Conservation (phyloP, 2,888 invertebrate species). For the Synanthedon vespiformis region DNA sequence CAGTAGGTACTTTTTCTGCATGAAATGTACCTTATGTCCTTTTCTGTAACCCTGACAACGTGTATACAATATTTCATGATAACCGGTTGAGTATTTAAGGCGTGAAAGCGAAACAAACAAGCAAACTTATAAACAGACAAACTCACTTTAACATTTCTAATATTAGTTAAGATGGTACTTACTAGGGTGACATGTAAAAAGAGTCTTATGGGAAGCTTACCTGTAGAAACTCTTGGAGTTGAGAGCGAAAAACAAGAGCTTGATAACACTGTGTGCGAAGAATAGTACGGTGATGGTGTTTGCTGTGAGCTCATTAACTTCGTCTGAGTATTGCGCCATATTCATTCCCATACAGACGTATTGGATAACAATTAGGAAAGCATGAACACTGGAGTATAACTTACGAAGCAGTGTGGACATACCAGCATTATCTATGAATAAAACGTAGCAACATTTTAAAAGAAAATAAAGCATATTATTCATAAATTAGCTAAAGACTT, state of each 20-base stretch:
- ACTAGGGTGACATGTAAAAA: no score
- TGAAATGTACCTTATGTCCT: no score
- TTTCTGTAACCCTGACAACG: no score
- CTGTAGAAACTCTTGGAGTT: constrained; percentile 81
- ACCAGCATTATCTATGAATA: constrained; percentile 38
- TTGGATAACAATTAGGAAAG: constrained; percentile 73
- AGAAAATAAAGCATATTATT: no score
- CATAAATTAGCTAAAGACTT: no score
- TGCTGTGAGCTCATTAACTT: constrained; percentile 79
- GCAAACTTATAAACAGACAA: no score
- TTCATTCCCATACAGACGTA: constrained; percentile 75
- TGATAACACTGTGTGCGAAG: constrained; percentile 82
- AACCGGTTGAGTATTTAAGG: no score
- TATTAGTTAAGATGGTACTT: no score
- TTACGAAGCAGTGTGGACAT: constrained; percentile 71
- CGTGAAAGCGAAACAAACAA: no score
- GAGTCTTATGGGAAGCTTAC: constrained; percentile 35
- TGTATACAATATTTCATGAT: no score
- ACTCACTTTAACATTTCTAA: no score
- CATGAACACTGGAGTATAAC: constrained; percentile 71
- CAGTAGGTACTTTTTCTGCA: no score
- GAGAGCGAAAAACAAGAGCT: constrained; percentile 78
- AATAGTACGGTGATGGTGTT: constrained; percentile 87
- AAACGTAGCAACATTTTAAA: background rate
- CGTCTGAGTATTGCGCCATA: constrained; percentile 77